Conservation (phyloP, 2,888 invertebrate species). For the Petrolisthes manimaculis region DNA sequence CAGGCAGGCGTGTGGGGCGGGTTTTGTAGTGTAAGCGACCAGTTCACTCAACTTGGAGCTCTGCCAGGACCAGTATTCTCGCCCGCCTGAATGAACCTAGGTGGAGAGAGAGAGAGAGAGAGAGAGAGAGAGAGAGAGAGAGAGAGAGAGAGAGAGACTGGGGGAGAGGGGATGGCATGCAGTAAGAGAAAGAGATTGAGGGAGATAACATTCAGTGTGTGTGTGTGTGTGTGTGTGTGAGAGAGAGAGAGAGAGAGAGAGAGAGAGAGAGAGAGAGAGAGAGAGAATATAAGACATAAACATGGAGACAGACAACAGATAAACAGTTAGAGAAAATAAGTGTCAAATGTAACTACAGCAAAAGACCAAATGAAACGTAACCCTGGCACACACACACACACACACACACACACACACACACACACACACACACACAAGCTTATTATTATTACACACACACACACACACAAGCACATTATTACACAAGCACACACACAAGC, state of each 20-base stretch:
- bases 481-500: not conserved
- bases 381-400: not conserved
- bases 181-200: constrained; percentile 1
- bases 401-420: not conserved
- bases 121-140: not conserved
- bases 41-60: not conserved
- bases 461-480: not conserved
- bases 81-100: not conserved
- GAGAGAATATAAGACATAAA: not conserved
- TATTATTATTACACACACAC: not conserved
- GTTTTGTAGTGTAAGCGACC: not conserved
- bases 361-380: too few relatives aligned
- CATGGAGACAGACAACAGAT: too few relatives aligned
- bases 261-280: constrained; percentile 12
- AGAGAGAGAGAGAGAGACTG: not conserved
- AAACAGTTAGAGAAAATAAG: not conserved
- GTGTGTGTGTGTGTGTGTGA: not conserved
- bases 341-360: too few relatives aligned
- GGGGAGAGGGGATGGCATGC: not conserved
- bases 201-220: not conserved
- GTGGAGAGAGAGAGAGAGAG: not conserved
- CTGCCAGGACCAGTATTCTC: not conserved
- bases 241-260: constrained; percentile 24
- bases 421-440: constrained; percentile 3
- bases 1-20: not conserved